These are phyloP conservation scores for Pteronotus mesoamericanus DNA, from an alignment of 2,797 vertebrate species.

Conservation along the genomic window DNA sequence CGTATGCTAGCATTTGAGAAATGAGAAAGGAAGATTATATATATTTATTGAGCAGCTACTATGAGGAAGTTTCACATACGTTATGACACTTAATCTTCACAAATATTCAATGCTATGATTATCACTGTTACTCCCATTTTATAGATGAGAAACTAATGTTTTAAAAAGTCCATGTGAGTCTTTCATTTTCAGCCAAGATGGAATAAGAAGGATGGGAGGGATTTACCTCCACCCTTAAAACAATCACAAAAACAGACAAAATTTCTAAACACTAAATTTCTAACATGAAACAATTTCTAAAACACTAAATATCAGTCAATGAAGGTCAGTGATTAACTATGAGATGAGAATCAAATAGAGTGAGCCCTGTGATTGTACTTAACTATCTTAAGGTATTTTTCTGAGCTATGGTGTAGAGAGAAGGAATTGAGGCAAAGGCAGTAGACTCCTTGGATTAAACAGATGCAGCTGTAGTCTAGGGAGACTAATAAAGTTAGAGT, in stretches of 20 bases:
- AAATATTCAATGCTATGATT: background rate
- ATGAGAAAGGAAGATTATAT: background rate
- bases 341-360: background rate
- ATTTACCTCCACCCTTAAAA: background rate
- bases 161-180: background rate
- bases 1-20: background rate
- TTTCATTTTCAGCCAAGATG: background rate
- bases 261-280: too few species aligned
- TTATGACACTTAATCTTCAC: background rate
- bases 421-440: background rate
- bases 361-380: background rate
- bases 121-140: background rate
- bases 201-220: background rate
- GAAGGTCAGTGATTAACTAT: background rate
- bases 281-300: background rate
- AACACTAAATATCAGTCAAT: background rate
- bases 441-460: background rate
- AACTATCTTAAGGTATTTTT: constrained; percentile 17
- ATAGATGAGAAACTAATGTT: background rate
- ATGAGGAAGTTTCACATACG: background rate
- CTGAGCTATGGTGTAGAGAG: background rate
- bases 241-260: background rate
- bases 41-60: background rate
- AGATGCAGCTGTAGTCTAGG: background rate
- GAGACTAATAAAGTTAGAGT: background rate